A percentile compares a stretch with the other conserved stretches of the same genome.
These are phyloP conservation scores for Cecidostiba fungosa DNA, from an alignment of 2,888 invertebrate genomes.

Conservation along the genomic window DNA sequence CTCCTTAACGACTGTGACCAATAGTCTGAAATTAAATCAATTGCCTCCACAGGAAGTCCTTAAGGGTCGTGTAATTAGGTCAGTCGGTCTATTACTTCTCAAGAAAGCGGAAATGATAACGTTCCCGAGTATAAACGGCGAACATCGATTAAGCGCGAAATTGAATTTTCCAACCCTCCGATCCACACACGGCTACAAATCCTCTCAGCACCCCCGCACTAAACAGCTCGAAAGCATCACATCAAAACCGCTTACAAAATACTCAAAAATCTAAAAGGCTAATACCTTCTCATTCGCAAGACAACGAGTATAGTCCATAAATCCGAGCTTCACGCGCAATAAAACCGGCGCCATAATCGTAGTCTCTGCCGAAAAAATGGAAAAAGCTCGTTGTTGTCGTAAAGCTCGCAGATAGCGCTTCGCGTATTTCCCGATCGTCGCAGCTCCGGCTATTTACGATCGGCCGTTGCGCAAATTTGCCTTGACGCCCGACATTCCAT, in stretches of 20 bases:
- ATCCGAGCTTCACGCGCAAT: slow-evolving; percentile 43
- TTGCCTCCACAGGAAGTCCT: background rate
- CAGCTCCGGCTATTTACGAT: slow-evolving; percentile 34
- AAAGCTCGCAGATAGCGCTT: slow-evolving; percentile 5
- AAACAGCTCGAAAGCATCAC: background rate
- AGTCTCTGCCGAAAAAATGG: background rate
- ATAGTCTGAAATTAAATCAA: slow-evolving; percentile 13
- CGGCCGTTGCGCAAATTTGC: slow-evolving; percentile 20
- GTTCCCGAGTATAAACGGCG: background rate
- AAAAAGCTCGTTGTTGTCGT: background rate
- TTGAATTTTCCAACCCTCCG: background rate
- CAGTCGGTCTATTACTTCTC: background rate
- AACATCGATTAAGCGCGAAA: background rate
- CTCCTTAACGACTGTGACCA: background rate
- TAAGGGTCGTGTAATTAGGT: background rate
- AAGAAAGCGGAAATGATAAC: background rate
- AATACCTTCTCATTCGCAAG: slow-evolving; percentile 2
- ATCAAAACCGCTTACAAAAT: background rate
- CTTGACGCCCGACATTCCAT: slow-evolving; percentile 32
- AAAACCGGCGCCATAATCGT: slow-evolving; percentile 10
- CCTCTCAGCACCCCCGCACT: background rate
- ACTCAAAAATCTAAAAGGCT: background rate
- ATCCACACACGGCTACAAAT: too few species aligned
- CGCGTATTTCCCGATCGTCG: slow-evolving; percentile 9
- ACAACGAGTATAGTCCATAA: slow-evolving; percentile 26